Percentiles rank a stretch among this genome's conserved stretches.
Evolutionary conservation across 2,888 invertebrate genomes (phyloP).

Genomic region (Acrobasis suavella): DNA sequence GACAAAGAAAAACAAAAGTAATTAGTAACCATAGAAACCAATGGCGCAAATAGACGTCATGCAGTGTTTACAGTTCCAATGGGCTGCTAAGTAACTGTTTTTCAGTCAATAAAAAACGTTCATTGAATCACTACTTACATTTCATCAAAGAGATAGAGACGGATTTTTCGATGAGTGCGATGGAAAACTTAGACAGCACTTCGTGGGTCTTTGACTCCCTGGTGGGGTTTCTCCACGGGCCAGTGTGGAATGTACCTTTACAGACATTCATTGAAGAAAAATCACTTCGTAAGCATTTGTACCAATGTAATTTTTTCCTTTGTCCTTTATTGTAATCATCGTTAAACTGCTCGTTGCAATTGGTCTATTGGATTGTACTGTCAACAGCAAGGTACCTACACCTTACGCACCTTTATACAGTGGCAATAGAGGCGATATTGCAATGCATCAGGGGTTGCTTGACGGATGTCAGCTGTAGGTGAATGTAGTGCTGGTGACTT

Average conservation of each 20-base stretch:
- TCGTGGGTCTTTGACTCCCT: conserved; percentile 96
- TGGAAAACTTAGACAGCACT: conserved; percentile 83
- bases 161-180: conserved; percentile 25
- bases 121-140: neutral
- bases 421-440: too few relatives aligned
- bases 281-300: conserved; percentile 93
- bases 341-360: neutral
- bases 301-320: neutral
- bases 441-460: too few relatives aligned
- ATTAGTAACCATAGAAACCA: conserved; percentile 50
- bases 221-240: conserved; percentile 94
- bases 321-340: neutral
- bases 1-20: neutral
- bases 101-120: conserved; percentile 18
- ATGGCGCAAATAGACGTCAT: conserved; percentile 52
- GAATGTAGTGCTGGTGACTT: too few relatives aligned
- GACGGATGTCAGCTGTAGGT: too few relatives aligned
- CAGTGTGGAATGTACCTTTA: conserved; percentile 95
- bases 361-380: neutral
- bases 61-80: conserved; percentile 25
- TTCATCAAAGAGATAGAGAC: too few relatives aligned
- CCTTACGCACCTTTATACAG: too few relatives aligned
- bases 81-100: conserved; percentile 22
- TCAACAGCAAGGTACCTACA: too few relatives aligned
- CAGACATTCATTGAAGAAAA: conserved; percentile 96